Evolutionary conservation across 2,113 vertebrate genomes (phyloP), one percentile per base, ranked within the genome.

Genomic region (Tyrannus savana): DNA sequence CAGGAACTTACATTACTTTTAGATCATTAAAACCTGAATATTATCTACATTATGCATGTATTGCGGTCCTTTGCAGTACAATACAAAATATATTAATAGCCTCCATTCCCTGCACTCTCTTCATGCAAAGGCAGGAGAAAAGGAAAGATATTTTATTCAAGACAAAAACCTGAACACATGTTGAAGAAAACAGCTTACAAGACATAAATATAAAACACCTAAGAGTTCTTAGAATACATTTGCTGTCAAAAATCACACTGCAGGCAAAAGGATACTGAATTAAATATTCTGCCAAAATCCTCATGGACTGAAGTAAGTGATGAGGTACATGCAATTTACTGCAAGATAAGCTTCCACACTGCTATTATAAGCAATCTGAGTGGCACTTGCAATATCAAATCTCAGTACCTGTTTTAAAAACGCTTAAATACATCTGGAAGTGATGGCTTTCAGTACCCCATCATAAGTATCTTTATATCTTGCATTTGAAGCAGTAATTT

Each of bases 191-290:
- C 42, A 86, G 47, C 46, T 95, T 83, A 92, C 49, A 66, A 76
- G 59, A 50, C 25, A 21, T 41, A 82, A 84, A 77, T 56, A 84
- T 41, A 87, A 95, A 95, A 96, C 89, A 96, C 16, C 37, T 53
- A 87, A 39, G 62, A 82, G 27, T 82, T 84, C 47, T 49, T 76
- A 95, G 58, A 94, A 89, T 81, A 62, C 41, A 84, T 95, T 75
- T 68, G 31, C 83, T 53, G 56, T 77, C 41, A 80, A 94, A 42
- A 96, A 84, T 85, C 64, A 81, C 42, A 66, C 77, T 75, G 41
- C 71, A 68, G 56, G 66, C 28, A 83, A 83, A 85, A 76, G 35
- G 55, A 52, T 50, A 82, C 62, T 64, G 83, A 87, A 87, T 83
- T 81, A 83, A 84, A 86, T 76, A 55, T 78, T 95, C 56, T 73